phyloP scores from a whole-genome alignment of 1,140 invertebrate genomes.

The Spodoptera litura region DNA sequence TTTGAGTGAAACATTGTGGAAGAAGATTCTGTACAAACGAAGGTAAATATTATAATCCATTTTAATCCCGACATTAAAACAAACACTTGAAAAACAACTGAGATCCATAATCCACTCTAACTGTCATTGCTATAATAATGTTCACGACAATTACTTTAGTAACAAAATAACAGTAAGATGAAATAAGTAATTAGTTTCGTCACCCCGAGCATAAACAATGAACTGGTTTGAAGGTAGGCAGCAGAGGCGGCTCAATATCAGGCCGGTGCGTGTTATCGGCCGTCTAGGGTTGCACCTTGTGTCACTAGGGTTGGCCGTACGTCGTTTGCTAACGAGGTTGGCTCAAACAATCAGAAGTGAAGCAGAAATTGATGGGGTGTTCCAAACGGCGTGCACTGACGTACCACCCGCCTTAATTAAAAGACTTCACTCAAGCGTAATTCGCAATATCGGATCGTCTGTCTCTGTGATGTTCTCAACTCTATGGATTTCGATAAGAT shows the following conservation, averaged over 20 bases:
- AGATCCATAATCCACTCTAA: not conserved
- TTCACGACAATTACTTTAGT: not conserved
- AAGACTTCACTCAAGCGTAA: conserved; percentile 81
- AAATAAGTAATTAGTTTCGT: conserved; percentile 41
- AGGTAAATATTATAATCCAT: not conserved
- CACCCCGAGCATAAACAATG: conserved; percentile 40
- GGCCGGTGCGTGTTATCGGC: conserved; percentile 27
- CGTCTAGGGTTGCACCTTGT: conserved; percentile 37
- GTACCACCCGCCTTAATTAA: conserved; percentile 77
- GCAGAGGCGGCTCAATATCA: conserved; percentile 15
- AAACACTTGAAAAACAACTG: conserved; percentile 3
- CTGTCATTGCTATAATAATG: not conserved
- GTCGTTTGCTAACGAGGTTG: conserved; percentile 66
- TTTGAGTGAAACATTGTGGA: too few species aligned
- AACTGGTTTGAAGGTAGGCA: conserved; percentile 1
- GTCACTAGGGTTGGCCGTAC: conserved; percentile 17
- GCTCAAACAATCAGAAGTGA: conserved; percentile 76
- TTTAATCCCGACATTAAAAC: not conserved
- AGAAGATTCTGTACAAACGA: too few species aligned
- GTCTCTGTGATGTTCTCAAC: conserved; percentile 65
- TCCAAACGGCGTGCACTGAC: conserved; percentile 58
- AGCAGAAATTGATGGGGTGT: conserved; percentile 76
- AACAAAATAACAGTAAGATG: not conserved
- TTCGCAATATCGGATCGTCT: conserved; percentile 78
- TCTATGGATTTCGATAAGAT: conserved; percentile 56